These are phyloP conservation scores for Lerista edwardsae DNA, from an alignment of 2,797 vertebrate genomes.

Conservation along the genomic window DNA sequence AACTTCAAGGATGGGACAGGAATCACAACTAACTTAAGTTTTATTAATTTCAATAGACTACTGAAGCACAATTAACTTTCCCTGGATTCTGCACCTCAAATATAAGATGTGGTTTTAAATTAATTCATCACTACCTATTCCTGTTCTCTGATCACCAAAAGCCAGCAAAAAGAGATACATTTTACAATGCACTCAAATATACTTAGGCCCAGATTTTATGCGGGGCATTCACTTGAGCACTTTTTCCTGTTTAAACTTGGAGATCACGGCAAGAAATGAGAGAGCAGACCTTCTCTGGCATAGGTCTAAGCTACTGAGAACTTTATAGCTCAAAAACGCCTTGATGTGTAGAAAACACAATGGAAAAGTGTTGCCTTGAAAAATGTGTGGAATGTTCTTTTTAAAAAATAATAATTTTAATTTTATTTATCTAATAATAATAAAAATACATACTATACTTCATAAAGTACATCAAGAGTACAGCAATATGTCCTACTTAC, in stretches of 20 bases:
- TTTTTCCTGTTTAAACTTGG: background rate
- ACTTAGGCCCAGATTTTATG: background rate
- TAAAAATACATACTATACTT: no score
- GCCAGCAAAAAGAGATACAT: background rate
- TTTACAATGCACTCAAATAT: background rate
- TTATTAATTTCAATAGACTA: no score
- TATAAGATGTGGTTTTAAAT: background rate
- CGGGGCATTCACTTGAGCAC: background rate
- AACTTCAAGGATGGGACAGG: background rate
- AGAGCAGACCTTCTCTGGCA: background rate
- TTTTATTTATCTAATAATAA: no score
- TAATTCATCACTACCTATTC: background rate
- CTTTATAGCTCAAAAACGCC: no score
- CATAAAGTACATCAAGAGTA: no score
- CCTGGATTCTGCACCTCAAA: background rate
- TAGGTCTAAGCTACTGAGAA: no score
- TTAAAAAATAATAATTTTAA: no score
- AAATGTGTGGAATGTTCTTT: no score
- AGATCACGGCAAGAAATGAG: background rate
- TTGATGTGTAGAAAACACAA: background rate
- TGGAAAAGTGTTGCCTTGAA: no score
- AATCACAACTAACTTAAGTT: no score
- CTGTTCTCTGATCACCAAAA: background rate
- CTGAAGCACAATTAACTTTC: background rate
- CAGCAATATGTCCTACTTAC: no score